phyloP scores from a whole-genome alignment of 2,113 vertebrate species.

The Zosterops japonicus region DNA sequence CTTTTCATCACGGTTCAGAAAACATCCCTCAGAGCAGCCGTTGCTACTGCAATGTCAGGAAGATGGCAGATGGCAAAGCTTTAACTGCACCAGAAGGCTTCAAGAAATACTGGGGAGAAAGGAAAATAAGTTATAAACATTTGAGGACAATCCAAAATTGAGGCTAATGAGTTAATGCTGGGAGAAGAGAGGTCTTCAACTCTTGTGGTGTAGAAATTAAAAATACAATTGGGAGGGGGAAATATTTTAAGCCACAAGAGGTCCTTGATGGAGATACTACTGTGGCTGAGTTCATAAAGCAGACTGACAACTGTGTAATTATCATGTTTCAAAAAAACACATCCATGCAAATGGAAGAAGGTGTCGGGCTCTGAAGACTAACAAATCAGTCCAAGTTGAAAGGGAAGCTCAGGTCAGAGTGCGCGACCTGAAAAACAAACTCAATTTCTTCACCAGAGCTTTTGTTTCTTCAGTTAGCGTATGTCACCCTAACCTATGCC shows the following conservation, averaged over 20 bases:
- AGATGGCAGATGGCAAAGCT: conserved; percentile 25
- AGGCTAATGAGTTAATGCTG: not conserved
- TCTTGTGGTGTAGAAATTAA: not conserved
- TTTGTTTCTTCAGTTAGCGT: not conserved
- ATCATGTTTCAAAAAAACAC: not conserved
- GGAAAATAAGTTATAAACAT: not conserved
- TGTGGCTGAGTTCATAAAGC: not conserved
- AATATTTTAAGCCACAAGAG: not conserved
- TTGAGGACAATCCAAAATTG: not conserved
- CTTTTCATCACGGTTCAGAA: conserved; percentile 17
- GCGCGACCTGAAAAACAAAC: not conserved
- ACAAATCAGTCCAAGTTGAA: not conserved
- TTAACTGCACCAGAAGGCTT: conserved; percentile 31
- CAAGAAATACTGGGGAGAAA: not conserved
- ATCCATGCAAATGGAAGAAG: not conserved
- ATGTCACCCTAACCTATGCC: not conserved
- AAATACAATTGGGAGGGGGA: not conserved
- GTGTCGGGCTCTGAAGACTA: not conserved
- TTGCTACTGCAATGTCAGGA: not conserved
- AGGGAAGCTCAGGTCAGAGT: not conserved
- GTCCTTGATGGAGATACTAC: not conserved
- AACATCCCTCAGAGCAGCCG: not conserved
- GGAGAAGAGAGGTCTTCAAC: not conserved
- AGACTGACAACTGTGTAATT: not conserved
- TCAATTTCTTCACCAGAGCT: not conserved